Evolutionary conservation across 1,140 invertebrate genomes (phyloP), one percentile per base, ranked within the genome.

Genomic region (Oncopeltus fasciatus): DNA sequence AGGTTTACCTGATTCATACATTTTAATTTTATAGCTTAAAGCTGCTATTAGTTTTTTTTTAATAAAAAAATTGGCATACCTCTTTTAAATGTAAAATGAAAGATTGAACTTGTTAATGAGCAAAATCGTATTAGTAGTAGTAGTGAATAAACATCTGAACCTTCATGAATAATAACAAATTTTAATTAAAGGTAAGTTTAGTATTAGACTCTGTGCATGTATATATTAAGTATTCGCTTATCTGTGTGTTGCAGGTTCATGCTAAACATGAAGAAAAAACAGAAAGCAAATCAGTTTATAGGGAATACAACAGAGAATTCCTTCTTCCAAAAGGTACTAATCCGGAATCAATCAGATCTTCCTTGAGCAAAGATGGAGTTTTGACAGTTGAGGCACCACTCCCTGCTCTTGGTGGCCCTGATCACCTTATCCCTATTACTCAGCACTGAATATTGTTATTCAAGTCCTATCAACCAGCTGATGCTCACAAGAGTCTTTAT

Each of bases 231-330:
- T 56, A 31, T 3, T 27, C 60, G 24, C 18, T n/a, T 57, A 47
- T 58, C 21, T 63, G 53, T 69, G 67, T 66, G 64, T 76, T 82
- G 57, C 76, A 94, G 90, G 92, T 96, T 18, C 91, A 95, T 72
- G 92, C 92, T 60, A 95, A 95, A 76, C 92, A 96, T 74, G 92
- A 96, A 75, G 92, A 96, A 74, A 95, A 95, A 73, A 84, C 87
- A 31, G 92, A 95, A 72, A 92, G 86, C 68, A 92, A 92, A 78
- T 91, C 88, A 24, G 90, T 95, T 2, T 95, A 93, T 80, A 83
- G 92, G 73, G 92, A 96, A 74, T 96, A 95, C 81, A 95, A 95
- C 74, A 81, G 92, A 64, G 92, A 96, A 78, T 96, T 96, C 78
- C 77, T 95, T 71, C 75, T 96, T 70, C 92, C 92, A 3, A 91